Conservation (phyloP, 2,888 invertebrate genomes). For the Fissipunctia ypsillon region DNA sequence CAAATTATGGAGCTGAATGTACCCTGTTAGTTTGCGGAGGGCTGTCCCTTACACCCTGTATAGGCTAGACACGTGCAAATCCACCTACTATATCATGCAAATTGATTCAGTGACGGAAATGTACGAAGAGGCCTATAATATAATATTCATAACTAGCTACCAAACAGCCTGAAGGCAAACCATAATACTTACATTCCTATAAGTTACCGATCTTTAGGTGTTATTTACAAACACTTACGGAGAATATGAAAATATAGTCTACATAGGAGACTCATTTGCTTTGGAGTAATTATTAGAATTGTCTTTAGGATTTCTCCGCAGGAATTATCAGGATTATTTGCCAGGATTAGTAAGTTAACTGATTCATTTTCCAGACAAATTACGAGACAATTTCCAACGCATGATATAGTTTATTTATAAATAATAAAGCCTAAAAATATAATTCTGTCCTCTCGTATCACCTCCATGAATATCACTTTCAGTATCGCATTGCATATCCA, state of each 20-base stretch:
- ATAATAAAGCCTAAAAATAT: background rate
- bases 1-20: too few species aligned
- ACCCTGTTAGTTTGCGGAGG: too few species aligned
- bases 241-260: background rate
- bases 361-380: background rate
- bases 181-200: background rate
- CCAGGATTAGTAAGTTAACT: background rate
- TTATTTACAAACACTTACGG: background rate
- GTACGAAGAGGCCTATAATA: conserved; percentile 18
- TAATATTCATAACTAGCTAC: conserved; percentile 29
- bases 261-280: background rate
- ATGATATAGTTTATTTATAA: background rate
- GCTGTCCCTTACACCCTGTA: too few species aligned
- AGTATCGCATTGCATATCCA: conserved; percentile 87
- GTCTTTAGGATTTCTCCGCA: background rate
- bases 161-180: background rate
- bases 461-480: conserved; percentile 81
- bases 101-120: conserved; percentile 30
- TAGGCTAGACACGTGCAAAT: background rate
- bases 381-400: background rate
- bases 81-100: conserved; percentile 9
- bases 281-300: background rate
- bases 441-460: conserved; percentile 20
- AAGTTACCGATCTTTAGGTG: background rate
- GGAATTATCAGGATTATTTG: background rate